Conservation (phyloP, 2,888 invertebrate genomes). For the Calameuta pallipes region DNA sequence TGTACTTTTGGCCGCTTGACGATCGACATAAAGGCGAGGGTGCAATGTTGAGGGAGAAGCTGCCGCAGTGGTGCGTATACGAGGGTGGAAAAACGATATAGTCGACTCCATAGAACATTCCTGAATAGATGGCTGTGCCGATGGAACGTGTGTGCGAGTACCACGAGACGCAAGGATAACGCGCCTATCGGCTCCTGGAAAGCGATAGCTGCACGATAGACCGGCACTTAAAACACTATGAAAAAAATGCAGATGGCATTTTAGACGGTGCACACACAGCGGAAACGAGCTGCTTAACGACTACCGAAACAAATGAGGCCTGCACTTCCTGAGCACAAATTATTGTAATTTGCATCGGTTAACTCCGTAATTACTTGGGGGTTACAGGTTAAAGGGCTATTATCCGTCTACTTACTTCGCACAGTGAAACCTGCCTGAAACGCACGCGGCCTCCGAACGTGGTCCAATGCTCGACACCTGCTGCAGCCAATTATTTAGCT, state of each 20-base stretch:
- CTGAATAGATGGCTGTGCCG: neutral
- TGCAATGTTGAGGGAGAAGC: neutral
- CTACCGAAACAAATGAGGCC: conserved; percentile 37
- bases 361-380: conserved; percentile 54
- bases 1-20: neutral
- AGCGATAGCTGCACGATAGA: conserved; percentile 19
- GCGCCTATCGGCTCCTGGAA: too few species aligned
- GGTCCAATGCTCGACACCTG: neutral
- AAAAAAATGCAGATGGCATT: conserved; percentile 44
- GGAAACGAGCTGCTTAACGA: conserved; percentile 34
- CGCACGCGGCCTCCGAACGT: neutral
- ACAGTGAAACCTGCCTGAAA: conserved; percentile 10
- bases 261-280: conserved; percentile 19
- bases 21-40: neutral
- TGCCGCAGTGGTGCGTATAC: neutral
- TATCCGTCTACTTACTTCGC: conserved; percentile 43
- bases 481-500: neutral
- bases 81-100: neutral
- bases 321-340: conserved; percentile 50
- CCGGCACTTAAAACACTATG: conserved; percentile 26
- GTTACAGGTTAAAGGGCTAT: conserved; percentile 57
- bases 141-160: neutral
- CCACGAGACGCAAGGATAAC: neutral
- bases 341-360: conserved; percentile 60
- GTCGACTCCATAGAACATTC: neutral